Percentiles rank a stretch among this genome's conserved stretches.
Evolutionary conservation across 2,797 vertebrate genomes (phyloP).

Genomic region (Tapirus indicus): DNA sequence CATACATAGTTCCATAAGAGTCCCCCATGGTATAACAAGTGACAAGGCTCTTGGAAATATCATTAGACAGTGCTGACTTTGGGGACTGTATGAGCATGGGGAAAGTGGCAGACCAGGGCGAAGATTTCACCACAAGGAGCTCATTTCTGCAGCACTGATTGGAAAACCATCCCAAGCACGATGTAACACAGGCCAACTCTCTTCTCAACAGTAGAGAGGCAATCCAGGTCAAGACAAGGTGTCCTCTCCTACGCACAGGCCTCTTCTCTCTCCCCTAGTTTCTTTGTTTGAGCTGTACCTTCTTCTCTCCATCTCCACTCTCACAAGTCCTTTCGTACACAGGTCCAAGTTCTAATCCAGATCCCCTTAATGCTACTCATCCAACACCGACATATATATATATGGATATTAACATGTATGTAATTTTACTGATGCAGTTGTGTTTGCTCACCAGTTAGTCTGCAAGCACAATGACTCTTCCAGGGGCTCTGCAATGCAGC

Average conservation of each 20-base stretch:
- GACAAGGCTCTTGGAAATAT: constrained; percentile 6
- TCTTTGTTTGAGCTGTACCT: neutral
- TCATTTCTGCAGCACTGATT: neutral
- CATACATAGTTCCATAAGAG: neutral
- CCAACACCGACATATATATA: too few species aligned
- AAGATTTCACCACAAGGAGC: fast-evolving
- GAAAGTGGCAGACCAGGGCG: neutral
- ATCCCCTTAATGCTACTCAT: neutral
- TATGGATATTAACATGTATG: neutral
- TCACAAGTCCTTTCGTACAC: neutral
- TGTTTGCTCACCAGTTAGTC: neutral
- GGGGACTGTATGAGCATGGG: neutral
- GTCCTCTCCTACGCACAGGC: neutral
- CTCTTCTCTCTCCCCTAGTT: neutral
- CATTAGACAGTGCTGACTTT: neutral
- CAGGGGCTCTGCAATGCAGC: neutral
- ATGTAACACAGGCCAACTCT: neutral
- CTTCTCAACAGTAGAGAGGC: neutral
- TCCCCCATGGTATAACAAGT: neutral
- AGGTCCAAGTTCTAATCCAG: neutral
- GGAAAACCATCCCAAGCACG: neutral
- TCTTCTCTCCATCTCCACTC: neutral
- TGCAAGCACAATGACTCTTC: neutral
- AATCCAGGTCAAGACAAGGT: neutral
- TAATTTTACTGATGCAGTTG: neutral